Percentiles rank a stretch among this genome's conserved stretches.
phyloP scores from a whole-genome alignment of 2,113 vertebrate genomes.

The Daphoenositta chrysoptera region DNA sequence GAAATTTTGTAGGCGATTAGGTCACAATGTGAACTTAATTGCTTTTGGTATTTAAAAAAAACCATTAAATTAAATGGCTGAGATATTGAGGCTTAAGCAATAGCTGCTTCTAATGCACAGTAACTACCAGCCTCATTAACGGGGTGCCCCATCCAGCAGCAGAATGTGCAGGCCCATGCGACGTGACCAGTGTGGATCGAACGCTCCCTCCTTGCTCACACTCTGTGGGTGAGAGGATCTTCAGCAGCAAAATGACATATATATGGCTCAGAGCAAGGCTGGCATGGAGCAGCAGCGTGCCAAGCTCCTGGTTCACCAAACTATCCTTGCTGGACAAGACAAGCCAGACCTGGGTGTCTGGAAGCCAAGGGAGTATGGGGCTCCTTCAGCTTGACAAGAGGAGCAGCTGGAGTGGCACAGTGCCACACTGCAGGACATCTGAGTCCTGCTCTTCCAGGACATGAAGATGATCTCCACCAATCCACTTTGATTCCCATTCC shows the following conservation, averaged over 20 bases:
- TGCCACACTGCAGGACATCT: background rate
- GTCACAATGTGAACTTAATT: constrained; percentile 69
- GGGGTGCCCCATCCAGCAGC: background rate
- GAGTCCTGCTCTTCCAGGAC: background rate
- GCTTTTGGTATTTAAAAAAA: constrained; percentile 68
- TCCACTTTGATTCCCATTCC: fast-evolving
- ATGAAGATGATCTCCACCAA: background rate
- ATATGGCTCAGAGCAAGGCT: background rate
- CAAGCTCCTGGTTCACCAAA: background rate
- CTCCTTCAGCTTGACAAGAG: background rate
- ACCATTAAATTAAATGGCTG: constrained; percentile 65
- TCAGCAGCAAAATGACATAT: too few species aligned
- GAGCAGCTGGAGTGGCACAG: background rate
- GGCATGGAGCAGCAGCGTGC: background rate
- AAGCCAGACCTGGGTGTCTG: background rate
- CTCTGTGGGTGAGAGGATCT: background rate
- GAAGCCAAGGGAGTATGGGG: background rate
- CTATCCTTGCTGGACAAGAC: background rate
- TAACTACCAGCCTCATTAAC: constrained; percentile 51
- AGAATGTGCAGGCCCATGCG: background rate
- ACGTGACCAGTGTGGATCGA: background rate
- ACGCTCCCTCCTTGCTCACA: background rate
- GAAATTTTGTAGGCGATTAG: constrained; percentile 69
- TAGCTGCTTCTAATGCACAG: constrained; percentile 52
- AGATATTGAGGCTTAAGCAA: constrained; percentile 63